Percentiles rank a stretch among this genome's conserved stretches.
Evolutionary conservation across 2,797 vertebrate species (phyloP).

Genomic region (Yasuhikotakia modesta): DNA sequence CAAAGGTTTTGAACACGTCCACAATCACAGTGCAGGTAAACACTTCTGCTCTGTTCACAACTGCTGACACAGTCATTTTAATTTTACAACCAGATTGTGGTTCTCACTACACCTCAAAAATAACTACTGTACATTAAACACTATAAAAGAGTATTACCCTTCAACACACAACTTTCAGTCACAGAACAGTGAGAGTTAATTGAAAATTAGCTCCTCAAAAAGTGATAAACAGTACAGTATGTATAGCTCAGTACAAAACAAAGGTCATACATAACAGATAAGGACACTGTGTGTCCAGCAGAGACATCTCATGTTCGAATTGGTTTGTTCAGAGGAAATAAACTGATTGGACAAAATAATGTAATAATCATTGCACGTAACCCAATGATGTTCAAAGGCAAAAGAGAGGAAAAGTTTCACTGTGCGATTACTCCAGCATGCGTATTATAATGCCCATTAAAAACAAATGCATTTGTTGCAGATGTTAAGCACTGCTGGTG

Average conservation of each 20-base stretch:
- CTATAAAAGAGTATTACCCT: background rate
- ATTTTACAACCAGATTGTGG: background rate
- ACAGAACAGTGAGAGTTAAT: slow-evolving; percentile 8
- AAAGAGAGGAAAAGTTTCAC: slow-evolving; percentile 22
- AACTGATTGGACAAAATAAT: slow-evolving; percentile 8
- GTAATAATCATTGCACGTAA: slow-evolving; percentile 46
- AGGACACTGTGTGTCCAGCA: slow-evolving; percentile 22
- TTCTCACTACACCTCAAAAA: slow-evolving; percentile 1
- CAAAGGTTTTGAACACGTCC: slow-evolving; percentile 18
- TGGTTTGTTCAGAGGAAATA: slow-evolving; percentile 24
- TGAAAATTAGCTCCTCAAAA: background rate
- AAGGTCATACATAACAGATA: slow-evolving; percentile 1
- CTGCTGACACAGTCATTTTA: background rate
- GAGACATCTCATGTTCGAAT: background rate
- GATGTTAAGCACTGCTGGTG: slow-evolving; percentile 61
- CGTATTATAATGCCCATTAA: slow-evolving; percentile 29
- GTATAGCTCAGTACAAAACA: slow-evolving; percentile 12
- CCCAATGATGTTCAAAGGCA: slow-evolving; percentile 36
- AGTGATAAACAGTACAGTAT: slow-evolving; percentile 3
- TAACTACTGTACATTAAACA: background rate
- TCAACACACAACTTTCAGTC: background rate
- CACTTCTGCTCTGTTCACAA: background rate
- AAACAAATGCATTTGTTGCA: background rate
- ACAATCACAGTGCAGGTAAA: slow-evolving; percentile 1
- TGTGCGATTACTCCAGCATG: slow-evolving; percentile 21